These are phyloP conservation scores for Ptilorrhoa leucosticta DNA, from an alignment of 2,113 vertebrate species.

Conservation along the genomic window DNA sequence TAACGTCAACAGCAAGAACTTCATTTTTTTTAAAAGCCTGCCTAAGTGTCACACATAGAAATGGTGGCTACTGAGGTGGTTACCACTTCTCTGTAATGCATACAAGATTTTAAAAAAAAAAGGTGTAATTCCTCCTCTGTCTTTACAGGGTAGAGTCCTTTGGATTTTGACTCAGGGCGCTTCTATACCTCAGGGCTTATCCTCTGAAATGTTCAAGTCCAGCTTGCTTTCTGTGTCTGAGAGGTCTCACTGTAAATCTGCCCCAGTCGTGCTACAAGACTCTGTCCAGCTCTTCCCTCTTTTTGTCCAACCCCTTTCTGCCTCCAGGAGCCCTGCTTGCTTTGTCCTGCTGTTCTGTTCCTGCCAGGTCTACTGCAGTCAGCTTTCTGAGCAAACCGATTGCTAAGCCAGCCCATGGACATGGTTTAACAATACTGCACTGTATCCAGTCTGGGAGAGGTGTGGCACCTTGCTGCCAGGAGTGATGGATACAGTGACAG, in stretches of 20 bases:
- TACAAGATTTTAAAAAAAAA: neutral
- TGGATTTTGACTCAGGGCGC: neutral
- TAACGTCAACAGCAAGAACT: neutral
- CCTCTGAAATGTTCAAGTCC: neutral
- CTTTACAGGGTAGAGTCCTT: neutral
- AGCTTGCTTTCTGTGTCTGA: neutral
- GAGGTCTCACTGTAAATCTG: neutral
- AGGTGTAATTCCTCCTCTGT: neutral
- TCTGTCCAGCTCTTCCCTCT: neutral
- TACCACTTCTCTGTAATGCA: neutral
- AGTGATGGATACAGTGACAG: neutral
- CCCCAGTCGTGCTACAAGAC: neutral
- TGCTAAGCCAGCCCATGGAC: neutral
- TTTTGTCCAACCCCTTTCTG: neutral
- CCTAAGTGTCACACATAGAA: neutral
- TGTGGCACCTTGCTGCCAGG: neutral
- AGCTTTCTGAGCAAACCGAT: neutral
- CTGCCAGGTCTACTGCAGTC: neutral
- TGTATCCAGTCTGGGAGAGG: neutral
- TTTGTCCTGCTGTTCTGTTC: neutral
- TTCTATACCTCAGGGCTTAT: neutral
- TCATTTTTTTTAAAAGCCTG: neutral
- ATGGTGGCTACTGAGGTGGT: neutral
- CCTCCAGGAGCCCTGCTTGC: neutral
- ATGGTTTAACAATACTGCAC: neutral